phyloP scores from a whole-genome alignment of 1,140 invertebrate genomes.

The Drosophila navojoa region DNA sequence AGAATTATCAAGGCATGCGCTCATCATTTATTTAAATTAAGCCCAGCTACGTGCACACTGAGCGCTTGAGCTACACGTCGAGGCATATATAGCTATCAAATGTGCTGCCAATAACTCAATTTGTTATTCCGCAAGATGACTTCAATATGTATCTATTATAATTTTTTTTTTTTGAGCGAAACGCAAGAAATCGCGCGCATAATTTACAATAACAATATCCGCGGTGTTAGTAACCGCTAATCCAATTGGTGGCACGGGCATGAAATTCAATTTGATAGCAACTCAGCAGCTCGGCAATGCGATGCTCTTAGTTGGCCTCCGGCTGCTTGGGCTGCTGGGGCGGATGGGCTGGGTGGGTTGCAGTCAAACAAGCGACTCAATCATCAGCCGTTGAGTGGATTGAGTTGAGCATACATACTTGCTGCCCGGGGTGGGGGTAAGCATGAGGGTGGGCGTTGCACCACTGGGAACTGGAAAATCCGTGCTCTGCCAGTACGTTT shows the following conservation, averaged over 20 bases:
- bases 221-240: slow-evolving; percentile 81
- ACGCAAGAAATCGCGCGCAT: slow-evolving; percentile 69
- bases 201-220: slow-evolving; percentile 81
- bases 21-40: slow-evolving; percentile 81
- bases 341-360: slow-evolving; percentile 23
- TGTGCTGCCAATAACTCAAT: slow-evolving; percentile 70
- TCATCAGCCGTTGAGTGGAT: slow-evolving; percentile 61
- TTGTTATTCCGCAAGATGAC: slow-evolving; percentile 38
- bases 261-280: slow-evolving; percentile 71
- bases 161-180: slow-evolving; percentile 32
- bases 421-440: neutral
- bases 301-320: slow-evolving; percentile 45
- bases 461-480: slow-evolving; percentile 25
- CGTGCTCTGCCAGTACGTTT: slow-evolving; percentile 17
- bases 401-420: slow-evolving; percentile 2
- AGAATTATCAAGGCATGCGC: slow-evolving; percentile 62
- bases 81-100: slow-evolving; percentile 38
- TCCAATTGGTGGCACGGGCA: slow-evolving; percentile 75
- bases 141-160: slow-evolving; percentile 5
- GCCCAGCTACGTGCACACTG: slow-evolving; percentile 21
- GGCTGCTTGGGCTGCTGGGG: slow-evolving; percentile 5
- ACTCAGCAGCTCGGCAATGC: slow-evolving; percentile 29
- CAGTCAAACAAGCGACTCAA: slow-evolving; percentile 73
- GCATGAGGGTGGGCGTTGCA: slow-evolving; percentile 5
- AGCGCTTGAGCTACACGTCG: no score